A percentile compares a stretch with the other conserved stretches of the same genome.
Evolutionary conservation across 1,140 invertebrate genomes (phyloP).

Genomic region (Formica exsecta): DNA sequence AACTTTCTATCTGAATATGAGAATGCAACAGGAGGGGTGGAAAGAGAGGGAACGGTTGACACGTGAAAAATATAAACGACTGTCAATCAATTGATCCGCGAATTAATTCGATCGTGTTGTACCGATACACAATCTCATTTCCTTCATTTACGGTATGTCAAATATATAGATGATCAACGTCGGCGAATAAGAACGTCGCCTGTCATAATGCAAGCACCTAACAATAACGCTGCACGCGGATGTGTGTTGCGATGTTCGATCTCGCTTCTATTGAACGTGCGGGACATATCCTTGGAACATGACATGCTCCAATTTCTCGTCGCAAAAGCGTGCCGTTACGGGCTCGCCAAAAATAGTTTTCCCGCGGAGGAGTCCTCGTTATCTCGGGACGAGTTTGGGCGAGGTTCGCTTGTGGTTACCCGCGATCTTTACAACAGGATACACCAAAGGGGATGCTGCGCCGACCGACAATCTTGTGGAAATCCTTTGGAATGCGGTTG

Average conservation of each 20-base stretch:
- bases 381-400: background rate
- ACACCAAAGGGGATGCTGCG: conserved; percentile 41
- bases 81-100: conserved; percentile 24
- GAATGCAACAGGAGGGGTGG: background rate
- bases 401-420: background rate
- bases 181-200: conserved; percentile 27
- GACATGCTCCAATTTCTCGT: conserved; percentile 58
- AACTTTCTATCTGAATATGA: background rate
- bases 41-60: background rate
- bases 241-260: conserved; percentile 32
- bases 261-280: conserved; percentile 43
- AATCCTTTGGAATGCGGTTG: conserved; percentile 66
- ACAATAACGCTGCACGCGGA: conserved; percentile 41
- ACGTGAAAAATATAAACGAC: conserved; percentile 13
- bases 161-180: conserved; percentile 30
- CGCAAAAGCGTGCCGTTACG: conserved; percentile 22
- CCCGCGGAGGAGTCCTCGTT: background rate
- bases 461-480: conserved; percentile 30
- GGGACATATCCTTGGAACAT: conserved; percentile 45
- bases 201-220: conserved; percentile 41
- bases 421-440: conserved; percentile 25
- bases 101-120: conserved; percentile 45
- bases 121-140: conserved; percentile 45
- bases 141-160: conserved; percentile 36
- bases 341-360: conserved; percentile 59